A percentile compares a stretch with the other conserved stretches of the same genome.
Evolutionary conservation across 2,888 invertebrate genomes (phyloP).

Genomic region (Lagria hirta): DNA sequence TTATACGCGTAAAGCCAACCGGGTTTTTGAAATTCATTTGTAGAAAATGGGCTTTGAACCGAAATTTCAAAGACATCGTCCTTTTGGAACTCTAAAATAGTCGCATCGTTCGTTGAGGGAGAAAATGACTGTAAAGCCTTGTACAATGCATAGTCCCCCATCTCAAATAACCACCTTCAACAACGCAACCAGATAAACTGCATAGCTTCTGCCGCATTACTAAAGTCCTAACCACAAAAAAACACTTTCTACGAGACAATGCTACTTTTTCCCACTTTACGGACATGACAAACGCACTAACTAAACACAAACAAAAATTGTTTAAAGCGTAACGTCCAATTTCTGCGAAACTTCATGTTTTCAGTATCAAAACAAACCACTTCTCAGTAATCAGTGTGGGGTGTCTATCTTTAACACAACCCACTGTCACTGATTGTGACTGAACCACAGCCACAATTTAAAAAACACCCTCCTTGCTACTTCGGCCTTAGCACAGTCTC

Average conservation of each 20-base stretch:
- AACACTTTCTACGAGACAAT: constrained; percentile 7
- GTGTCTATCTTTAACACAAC: constrained; percentile 15
- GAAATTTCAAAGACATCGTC: constrained; percentile 54
- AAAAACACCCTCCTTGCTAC: background rate
- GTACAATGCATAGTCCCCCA: constrained; percentile 53
- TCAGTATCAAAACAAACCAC: constrained; percentile 17
- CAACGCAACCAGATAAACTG: constrained; percentile 25
- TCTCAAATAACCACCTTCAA: constrained; percentile 42
- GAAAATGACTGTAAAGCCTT: constrained; percentile 51
- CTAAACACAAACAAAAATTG: constrained; percentile 10
- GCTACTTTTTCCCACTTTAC: background rate
- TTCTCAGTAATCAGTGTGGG: constrained; percentile 18
- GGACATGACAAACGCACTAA: constrained; percentile 20
- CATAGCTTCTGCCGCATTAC: constrained; percentile 37
- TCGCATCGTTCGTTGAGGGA: constrained; percentile 45
- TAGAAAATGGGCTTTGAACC: constrained; percentile 45
- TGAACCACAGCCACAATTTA: constrained; percentile 4
- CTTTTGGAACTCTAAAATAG: constrained; percentile 48
- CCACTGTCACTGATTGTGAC: constrained; percentile 5
- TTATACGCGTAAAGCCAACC: constrained; percentile 54
- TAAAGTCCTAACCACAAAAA: constrained; percentile 23
- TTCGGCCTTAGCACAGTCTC: constrained; percentile 1
- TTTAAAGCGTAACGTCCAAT: constrained; percentile 21
- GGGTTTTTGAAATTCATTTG: constrained; percentile 42
- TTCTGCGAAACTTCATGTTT: constrained; percentile 15